Conservation (phyloP, 1,140 invertebrate genomes). For the Forficula auricularia region DNA sequence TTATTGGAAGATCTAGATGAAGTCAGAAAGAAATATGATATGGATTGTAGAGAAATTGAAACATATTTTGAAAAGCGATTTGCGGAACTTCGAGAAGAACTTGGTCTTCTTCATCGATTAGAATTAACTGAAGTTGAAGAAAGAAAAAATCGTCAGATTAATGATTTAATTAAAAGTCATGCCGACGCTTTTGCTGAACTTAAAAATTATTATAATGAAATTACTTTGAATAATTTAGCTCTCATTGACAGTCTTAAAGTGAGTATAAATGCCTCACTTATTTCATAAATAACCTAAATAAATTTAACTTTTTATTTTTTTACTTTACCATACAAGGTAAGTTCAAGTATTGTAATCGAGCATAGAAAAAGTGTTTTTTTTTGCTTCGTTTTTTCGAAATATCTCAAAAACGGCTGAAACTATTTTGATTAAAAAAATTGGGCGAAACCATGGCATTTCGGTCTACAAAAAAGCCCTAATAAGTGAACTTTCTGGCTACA, state of each 20-base stretch:
- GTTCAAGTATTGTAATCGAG: constrained; percentile 5
- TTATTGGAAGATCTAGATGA: constrained; percentile 44
- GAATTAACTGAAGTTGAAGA: constrained; percentile 77
- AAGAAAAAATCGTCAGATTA: constrained; percentile 71
- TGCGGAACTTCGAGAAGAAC: constrained; percentile 46
- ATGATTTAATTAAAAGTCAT: constrained; percentile 61
- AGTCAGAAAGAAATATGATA: constrained; percentile 49
- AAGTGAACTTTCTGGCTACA: no score
- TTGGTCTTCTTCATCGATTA: constrained; percentile 53
- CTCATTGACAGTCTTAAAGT: constrained; percentile 64
- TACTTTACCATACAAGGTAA: not conserved
- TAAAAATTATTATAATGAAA: constrained; percentile 87
- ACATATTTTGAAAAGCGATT: constrained; percentile 65
- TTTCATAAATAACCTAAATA: not conserved
- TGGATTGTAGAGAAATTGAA: constrained; percentile 58
- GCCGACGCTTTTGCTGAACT: constrained; percentile 71
- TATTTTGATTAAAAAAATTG: no score
- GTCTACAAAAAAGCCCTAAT: no score
- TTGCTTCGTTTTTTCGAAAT: not conserved
- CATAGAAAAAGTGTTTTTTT: not conserved
- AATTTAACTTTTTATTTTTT: constrained; percentile 1
- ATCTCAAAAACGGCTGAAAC: no score
- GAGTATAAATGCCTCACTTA: constrained; percentile 10
- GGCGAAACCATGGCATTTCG: no score
- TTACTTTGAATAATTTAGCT: constrained; percentile 75